A percentile compares a stretch with the other conserved stretches of the same genome.
Conservation (phyloP, 2,797 vertebrate species). For the Pipistrellus pygmaeus region DNA sequence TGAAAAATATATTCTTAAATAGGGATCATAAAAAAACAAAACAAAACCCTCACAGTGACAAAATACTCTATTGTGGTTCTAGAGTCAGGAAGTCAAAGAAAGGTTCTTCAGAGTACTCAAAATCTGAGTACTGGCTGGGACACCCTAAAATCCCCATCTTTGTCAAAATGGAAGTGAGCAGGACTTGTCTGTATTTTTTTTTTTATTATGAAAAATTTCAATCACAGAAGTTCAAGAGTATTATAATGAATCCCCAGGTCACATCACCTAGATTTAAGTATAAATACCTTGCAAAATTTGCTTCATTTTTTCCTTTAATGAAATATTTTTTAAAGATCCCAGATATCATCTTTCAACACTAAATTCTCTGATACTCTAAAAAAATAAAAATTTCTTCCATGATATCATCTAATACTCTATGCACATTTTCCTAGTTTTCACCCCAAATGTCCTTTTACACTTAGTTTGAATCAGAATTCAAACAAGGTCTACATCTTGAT, state of each 20-base stretch:
- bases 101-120: neutral
- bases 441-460: neutral
- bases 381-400: neutral
- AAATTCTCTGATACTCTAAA: slow-evolving; percentile 5
- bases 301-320: slow-evolving; percentile 11
- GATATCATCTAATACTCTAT: neutral
- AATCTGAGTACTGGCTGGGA: neutral
- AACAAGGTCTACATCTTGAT: neutral
- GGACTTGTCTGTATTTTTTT: slow-evolving; percentile 27
- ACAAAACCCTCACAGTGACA: neutral
- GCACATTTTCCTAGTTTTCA: neutral
- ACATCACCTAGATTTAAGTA: neutral
- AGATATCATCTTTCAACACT: neutral
- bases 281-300: slow-evolving; percentile 29
- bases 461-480: slow-evolving; percentile 20
- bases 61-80: neutral
- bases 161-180: neutral
- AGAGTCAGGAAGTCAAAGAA: neutral
- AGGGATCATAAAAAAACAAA: neutral
- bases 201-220: slow-evolving; percentile 35
- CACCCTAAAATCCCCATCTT: neutral
- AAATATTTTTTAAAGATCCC: slow-evolving; percentile 29
- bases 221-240: slow-evolving; percentile 4
- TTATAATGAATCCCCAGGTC: neutral
- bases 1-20: neutral